Conservation (phyloP, 2,797 vertebrate genomes). For the Leptoclinus maculatus region DNA sequence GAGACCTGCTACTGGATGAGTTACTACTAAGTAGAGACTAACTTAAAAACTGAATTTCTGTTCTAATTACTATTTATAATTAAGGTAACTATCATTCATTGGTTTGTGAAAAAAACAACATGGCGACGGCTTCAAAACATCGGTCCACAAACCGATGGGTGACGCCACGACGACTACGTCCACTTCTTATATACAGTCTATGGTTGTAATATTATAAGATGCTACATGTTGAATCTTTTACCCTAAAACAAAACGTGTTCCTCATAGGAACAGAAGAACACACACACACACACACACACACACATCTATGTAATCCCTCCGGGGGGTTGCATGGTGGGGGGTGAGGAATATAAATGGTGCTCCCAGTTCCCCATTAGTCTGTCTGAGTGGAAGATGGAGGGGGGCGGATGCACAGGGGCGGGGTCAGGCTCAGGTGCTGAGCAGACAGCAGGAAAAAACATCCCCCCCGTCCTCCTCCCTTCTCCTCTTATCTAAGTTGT, state of each 20-base stretch:
- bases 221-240: not conserved
- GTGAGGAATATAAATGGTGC: constrained; percentile 66
- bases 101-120: too few relatives aligned
- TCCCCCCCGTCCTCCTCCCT: constrained; percentile 23
- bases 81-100: too few relatives aligned
- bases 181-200: too few relatives aligned
- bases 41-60: not conserved
- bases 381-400: constrained; percentile 66
- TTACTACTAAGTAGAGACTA: too few relatives aligned
- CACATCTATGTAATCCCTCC: constrained; percentile 31
- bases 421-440: constrained; percentile 73
- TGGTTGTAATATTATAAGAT: not conserved
- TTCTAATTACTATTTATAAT: too few relatives aligned
- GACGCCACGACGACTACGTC: too few relatives aligned
- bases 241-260: not conserved
- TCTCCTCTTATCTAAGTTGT: constrained; percentile 61
- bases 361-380: constrained; percentile 71
- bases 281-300: constrained; percentile 36
- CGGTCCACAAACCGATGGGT: too few relatives aligned
- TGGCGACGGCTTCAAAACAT: too few relatives aligned
- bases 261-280: not conserved
- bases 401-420: constrained; percentile 47
- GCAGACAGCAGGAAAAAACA: constrained; percentile 52
- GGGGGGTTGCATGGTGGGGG: constrained; percentile 45
- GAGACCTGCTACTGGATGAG: not conserved